These are phyloP conservation scores for Synanthedon myopaeformis DNA, from an alignment of 2,888 invertebrate species.

Conservation along the genomic window DNA sequence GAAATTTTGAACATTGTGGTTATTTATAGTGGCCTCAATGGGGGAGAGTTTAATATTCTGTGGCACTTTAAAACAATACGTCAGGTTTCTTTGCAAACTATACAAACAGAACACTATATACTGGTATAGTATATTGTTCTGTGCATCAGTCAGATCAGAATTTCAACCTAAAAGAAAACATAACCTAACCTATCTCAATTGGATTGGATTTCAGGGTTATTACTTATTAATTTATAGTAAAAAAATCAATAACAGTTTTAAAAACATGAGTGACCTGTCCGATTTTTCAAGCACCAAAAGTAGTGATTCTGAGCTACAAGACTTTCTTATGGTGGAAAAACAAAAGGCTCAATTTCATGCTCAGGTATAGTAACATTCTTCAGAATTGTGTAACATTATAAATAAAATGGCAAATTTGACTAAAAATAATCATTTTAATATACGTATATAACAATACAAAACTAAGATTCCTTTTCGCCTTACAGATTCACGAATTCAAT, in stretches of 20 bases:
- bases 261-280: slow-evolving; percentile 43
- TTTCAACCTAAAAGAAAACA: too few relatives aligned
- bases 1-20: too few relatives aligned
- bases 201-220: slow-evolving; percentile 3
- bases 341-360: slow-evolving; percentile 91
- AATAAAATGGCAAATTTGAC: neutral
- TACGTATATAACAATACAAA: neutral
- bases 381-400: neutral
- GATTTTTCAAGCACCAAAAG: slow-evolving; percentile 50
- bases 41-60: too few relatives aligned
- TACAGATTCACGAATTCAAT: slow-evolving; percentile 91
- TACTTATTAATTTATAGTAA: neutral
- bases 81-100: too few relatives aligned
- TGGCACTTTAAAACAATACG: too few relatives aligned
- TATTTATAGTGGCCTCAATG: too few relatives aligned
- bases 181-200: slow-evolving; percentile 17
- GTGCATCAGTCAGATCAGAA: too few relatives aligned
- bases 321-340: slow-evolving; percentile 86
- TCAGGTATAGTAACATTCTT: slow-evolving; percentile 72
- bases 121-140: too few relatives aligned
- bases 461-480: slow-evolving; percentile 11
- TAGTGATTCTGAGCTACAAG: slow-evolving; percentile 83
- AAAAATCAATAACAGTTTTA: neutral
- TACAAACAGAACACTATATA: too few relatives aligned
- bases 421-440: neutral